Base-by-base conservation (phyloP, 2,113 vertebrate species). In the Murina feae region DNA sequence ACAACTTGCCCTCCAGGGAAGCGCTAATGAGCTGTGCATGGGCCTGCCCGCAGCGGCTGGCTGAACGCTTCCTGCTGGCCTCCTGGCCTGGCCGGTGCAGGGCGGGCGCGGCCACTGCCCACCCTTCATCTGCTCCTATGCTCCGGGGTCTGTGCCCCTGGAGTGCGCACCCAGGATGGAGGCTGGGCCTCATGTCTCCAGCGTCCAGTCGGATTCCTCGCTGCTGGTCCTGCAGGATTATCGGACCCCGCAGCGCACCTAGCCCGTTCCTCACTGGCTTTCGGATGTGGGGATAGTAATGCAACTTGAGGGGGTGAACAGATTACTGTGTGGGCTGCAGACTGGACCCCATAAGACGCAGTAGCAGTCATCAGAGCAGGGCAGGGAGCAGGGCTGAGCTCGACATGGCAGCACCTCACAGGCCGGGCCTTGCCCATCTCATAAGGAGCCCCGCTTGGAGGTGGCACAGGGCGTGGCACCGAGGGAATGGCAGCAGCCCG, bases 1-100 rank as follows among this genome's bases (percentile, higher is more conserved):
- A 93, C 97, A 95, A 94, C 96, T 96, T 94, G 90, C 94, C 93
- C 83, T n/a, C 93, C 96, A 95, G 96, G 88, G 90, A 96, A 97
- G 94, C 91, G 91, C 93, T 96, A 96, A 95, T 91, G 94, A 95
- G 95, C 95, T 92, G 90, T 78, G 0, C 78, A 9, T 30, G 66
- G 88, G 79, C 80, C 83, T 95, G 95, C 92, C 83, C 84, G 93
- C 78, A 74, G 91, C 51, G 88, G 86, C 89, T 5, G 30, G 85
- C 60, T 75, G 83, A 95, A 94, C 47, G 53, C 95, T 74, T 91
- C 81, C 80, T 93, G n/a, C n/a, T n/a, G n/a, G n/a, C 51, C 60
- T 14, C 65, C 63, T 37, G 63, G 65, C 74, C n/a, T 32, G 65
- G 65, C 4, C 66, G 72, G 14, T 39, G 9, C 11, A 0, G 39